A percentile compares a stretch with the other conserved stretches of the same genome.
phyloP scores from a whole-genome alignment of 2,888 invertebrate genomes.

The Choristoneura rosaceana region DNA sequence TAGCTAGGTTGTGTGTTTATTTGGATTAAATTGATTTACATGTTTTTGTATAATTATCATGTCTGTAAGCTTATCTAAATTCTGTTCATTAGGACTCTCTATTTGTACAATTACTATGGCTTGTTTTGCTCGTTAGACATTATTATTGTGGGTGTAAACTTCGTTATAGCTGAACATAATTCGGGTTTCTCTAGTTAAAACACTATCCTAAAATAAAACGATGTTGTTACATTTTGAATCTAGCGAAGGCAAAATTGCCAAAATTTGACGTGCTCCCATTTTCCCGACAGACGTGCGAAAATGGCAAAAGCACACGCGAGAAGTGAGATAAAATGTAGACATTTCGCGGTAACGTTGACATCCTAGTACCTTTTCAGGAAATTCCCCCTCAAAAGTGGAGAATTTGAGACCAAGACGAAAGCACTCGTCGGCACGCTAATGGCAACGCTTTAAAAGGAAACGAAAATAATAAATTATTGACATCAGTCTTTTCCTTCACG shows the following conservation, averaged over 20 bases:
- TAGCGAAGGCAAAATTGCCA: conserved; percentile 37
- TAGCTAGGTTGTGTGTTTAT: conserved; percentile 15
- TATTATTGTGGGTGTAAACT: not conserved
- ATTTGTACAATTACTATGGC: not conserved
- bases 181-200: not conserved
- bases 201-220: not conserved
- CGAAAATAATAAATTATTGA: conserved; percentile 82
- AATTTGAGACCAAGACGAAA: conserved; percentile 64
- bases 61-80: conserved; percentile 7
- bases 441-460: conserved; percentile 75
- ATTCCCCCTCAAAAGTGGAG: conserved; percentile 63
- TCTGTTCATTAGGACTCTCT: not conserved
- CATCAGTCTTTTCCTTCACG: conserved; percentile 69
- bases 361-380: conserved; percentile 58
- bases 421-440: conserved; percentile 74
- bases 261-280: conserved; percentile 63
- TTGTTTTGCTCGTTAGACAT: not conserved
- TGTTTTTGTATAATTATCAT: conserved; percentile 4
- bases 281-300: conserved; percentile 40
- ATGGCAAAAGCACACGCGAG: conserved; percentile 49
- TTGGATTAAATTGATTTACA: conserved; percentile 25
- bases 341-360: conserved; percentile 59
- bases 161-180: not conserved
- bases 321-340: conserved; percentile 67
- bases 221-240: conserved; percentile 2